phyloP scores from a whole-genome alignment of 1,140 invertebrate species.

The Sarcophaga peregrina region DNA sequence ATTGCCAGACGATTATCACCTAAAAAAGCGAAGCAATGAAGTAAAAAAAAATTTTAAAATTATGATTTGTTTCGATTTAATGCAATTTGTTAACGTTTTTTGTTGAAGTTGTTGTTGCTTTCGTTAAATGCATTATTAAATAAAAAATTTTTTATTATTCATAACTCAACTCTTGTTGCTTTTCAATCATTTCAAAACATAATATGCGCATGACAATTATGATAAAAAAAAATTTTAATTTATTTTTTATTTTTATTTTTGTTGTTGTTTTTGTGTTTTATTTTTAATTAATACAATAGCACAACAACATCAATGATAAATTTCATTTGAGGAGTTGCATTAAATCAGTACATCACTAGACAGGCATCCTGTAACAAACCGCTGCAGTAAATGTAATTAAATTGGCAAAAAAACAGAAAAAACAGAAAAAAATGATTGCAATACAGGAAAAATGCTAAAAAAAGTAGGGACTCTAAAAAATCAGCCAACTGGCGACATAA shows the following conservation, averaged over 20 bases:
- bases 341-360: conserved; percentile 10
- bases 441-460: neutral
- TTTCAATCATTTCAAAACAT: neutral
- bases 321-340: conserved; percentile 7
- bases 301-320: neutral
- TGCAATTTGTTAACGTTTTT: too few relatives aligned
- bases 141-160: conserved; percentile 23
- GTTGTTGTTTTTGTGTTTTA: neutral
- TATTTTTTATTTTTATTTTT: conserved; percentile 11
- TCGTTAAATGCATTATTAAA: neutral
- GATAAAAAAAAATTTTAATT: neutral
- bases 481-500: conserved; percentile 37
- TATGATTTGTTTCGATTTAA: too few relatives aligned
- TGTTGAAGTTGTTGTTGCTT: neutral
- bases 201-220: neutral
- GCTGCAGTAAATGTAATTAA: conserved; percentile 33
- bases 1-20: too few relatives aligned
- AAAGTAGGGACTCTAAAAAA: neutral
- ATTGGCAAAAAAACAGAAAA: neutral
- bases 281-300: conserved; percentile 26
- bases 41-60: too few relatives aligned
- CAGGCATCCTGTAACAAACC: neutral
- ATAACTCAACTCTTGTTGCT: neutral
- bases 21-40: too few relatives aligned
- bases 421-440: neutral